Conservation (phyloP, 1,140 invertebrate genomes). For the Globodera rostochiensis region DNA sequence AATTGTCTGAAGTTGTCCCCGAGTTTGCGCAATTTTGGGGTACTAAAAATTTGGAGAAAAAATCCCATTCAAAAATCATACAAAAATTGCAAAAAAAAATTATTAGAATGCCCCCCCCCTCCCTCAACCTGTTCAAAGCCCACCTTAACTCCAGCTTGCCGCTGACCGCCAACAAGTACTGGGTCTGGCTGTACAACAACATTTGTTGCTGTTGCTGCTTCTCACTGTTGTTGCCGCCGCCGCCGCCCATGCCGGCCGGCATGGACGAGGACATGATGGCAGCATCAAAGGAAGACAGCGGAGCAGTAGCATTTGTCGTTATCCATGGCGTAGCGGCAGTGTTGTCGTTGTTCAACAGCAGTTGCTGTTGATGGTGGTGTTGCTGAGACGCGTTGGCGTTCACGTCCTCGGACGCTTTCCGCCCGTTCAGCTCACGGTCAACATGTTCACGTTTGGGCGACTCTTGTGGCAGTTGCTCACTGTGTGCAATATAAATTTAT, state of each 20-base stretch:
- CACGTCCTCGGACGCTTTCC: not conserved
- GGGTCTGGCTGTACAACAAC: constrained; percentile 19
- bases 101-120: not conserved
- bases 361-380: not conserved
- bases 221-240: not conserved
- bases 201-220: not conserved
- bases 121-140: not conserved
- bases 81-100: constrained; percentile 4
- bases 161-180: constrained; percentile 55
- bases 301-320: not conserved
- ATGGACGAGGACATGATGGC: too few species aligned
- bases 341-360: constrained; percentile 1
- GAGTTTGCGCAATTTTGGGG: too few species aligned
- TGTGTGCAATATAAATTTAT: constrained; percentile 4
- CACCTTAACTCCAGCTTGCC: constrained; percentile 57
- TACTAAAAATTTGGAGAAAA: too few species aligned
- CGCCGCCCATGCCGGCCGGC: not conserved
- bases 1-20: too few species aligned
- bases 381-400: not conserved
- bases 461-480: constrained; percentile 44
- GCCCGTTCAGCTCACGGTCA: constrained; percentile 32
- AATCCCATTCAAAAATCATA: too few species aligned
- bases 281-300: too few species aligned
- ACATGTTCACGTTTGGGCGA: constrained; percentile 47
- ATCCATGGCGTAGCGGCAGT: not conserved